Base-by-base conservation (phyloP, 2,797 vertebrate genomes). In the Melanotaenia trifasciata region DNA sequence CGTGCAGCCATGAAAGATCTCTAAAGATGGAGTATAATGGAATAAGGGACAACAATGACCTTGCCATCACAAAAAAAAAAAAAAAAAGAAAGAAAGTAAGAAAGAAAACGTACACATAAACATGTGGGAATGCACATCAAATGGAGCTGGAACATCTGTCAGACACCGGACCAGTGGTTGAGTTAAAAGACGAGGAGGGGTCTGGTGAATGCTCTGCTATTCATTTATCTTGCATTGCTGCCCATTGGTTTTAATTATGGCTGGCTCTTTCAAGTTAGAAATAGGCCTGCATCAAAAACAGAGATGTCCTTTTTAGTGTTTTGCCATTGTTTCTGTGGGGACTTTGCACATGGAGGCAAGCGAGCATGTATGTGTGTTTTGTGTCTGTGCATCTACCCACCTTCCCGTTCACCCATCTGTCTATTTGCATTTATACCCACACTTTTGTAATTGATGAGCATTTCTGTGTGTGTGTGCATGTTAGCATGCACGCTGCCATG, bases 241-340 rank as follows among this genome's bases (percentile, higher is more conserved):
- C 94, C 95, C 95, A 96, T 97, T 98, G 92, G 96, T 97, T 97
- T 97, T 97, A 97, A 98, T 98, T 97, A 96, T 94, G 93, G 90
- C 88, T 92, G 92, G 90, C 93, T 77, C 91, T 96, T 97, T 98
- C 94, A 96, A 95, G 95, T 95, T 93, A 73, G 93, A 94, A 96
- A 95, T 94, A 94, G 93, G 95, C 95, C 90, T 90, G 92, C 94
- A 96, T 96, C 95, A 96, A 96, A 90, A 95, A 80, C 93, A 94
- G 93, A 94, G 92, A 94, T 93, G 94, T 94, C 95, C 94, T 96
- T 95, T 95, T 94, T 95, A 50, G 94, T 94, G 94, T 76, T 87
- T 73, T 61, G 20, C 93, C 94, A 83, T 92, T 92, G 89, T 93
- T 89, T 91, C 85, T 76, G 63, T 73, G 81, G 73, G 84, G 81